Conservation (phyloP, 2,888 invertebrate species). For the Plusia festucae region DNA sequence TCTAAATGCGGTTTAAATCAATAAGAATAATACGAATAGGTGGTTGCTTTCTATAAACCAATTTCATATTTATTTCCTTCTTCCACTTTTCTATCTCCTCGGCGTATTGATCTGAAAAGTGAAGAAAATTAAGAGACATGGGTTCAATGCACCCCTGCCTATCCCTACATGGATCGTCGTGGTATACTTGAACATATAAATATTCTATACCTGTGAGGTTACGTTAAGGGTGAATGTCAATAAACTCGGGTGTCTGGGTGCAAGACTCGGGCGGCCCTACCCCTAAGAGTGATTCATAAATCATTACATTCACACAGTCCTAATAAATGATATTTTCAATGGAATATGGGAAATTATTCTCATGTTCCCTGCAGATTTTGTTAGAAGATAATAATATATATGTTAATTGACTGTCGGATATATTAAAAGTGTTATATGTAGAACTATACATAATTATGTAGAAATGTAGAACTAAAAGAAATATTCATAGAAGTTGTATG, state of each 20-base stretch:
- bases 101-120: too few species aligned
- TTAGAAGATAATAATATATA: too few species aligned
- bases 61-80: too few species aligned
- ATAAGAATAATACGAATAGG: too few species aligned
- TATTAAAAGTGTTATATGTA: too few species aligned
- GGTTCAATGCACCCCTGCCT: background rate
- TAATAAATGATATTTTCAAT: background rate
- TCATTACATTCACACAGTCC: conserved; percentile 12
- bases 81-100: too few species aligned
- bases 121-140: background rate
- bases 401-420: too few species aligned
- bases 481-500: background rate
- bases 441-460: too few species aligned
- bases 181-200: conserved; percentile 5
- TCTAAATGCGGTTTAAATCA: too few species aligned
- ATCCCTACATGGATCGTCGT: background rate
- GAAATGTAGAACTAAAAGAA: background rate
- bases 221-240: conserved; percentile 39
- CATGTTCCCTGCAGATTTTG: background rate
- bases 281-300: conserved; percentile 31
- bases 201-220: conserved; percentile 21
- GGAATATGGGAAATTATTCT: background rate
- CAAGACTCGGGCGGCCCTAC: conserved; percentile 39
- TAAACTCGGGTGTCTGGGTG: conserved; percentile 47
- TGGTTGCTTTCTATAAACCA: background rate